Base-by-base conservation (phyloP, 2,888 invertebrate species). In the Nomada fucata region DNA sequence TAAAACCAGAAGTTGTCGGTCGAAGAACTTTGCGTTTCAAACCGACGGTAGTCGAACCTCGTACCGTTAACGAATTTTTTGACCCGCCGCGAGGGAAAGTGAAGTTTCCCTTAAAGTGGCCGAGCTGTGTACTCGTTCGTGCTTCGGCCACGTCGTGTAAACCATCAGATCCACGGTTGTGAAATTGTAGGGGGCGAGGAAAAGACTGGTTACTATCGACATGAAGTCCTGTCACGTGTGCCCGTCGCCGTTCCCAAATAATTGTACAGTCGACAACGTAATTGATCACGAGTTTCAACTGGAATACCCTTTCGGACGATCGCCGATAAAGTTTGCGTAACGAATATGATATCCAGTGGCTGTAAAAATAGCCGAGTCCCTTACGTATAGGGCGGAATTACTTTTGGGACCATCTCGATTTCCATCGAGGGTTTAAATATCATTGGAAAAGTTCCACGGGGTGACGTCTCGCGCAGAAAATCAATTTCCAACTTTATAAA, bases 201-300 rank as follows among this genome's bases (percentile, higher is more conserved):
- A 63, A 61, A 59, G 7, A 20, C 10, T 44, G 63, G 44, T 44
- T 52, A 7, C n/a, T 7, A 18, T 2, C 2, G 10, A 15, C 9
- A 15, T 50, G n/a, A 44, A 79, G 36, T 75, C 79, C 15, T 13
- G 55, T 75, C 82, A 75, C 82, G 76, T 50, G 15, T 50, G 53
- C 13, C 44, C 0, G 20, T 55, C 59, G 2, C 65, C 70, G 73
- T 73, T 59, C 50, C 36, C 60, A 64, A 69, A 81, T 76, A 53
- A 74, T 81, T 71, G 72, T 57, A 44, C 13, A 64, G 20, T 47
- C 20, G n/a, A 13, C 29, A 44, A 20, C 15, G 55, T 57, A 63
- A 81, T 67, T 67, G 55, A 67, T 74, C 67, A 53, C 55, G 65
- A 80, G 67, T 72, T 55, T 72, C 29, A 20, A 2, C 9, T 10